Evolutionary conservation across 2,113 vertebrate genomes (phyloP).

Genomic region (Balaeniceps rex): DNA sequence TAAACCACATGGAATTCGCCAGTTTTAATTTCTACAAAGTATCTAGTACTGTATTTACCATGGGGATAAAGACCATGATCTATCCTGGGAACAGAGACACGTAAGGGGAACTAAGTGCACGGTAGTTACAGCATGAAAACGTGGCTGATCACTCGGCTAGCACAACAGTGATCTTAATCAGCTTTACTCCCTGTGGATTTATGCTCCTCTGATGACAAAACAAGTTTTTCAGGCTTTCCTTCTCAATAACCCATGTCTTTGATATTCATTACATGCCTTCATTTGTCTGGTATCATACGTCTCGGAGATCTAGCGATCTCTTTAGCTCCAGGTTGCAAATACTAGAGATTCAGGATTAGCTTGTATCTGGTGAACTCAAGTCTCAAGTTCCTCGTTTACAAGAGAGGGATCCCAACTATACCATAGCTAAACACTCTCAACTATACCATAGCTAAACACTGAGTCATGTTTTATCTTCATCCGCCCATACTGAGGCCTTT

Average conservation of each 20-base stretch:
- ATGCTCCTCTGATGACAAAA: not conserved
- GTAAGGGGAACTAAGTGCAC: not conserved
- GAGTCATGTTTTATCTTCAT: not conserved
- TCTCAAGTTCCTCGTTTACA: not conserved
- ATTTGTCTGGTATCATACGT: not conserved
- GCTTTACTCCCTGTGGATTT: not conserved
- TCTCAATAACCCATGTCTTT: not conserved
- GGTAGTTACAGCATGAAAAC: not conserved
- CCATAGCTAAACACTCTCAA: not conserved
- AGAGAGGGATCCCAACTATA: not conserved
- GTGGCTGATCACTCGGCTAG: not conserved
- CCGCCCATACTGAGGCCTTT: not conserved
- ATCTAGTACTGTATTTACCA: not conserved
- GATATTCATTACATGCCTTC: not conserved
- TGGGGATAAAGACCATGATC: not conserved
- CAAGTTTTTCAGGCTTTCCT: not conserved
- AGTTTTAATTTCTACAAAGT: not conserved
- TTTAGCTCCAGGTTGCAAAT: not conserved
- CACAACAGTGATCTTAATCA: not conserved
- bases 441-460: not conserved
- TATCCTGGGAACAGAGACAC: not conserved
- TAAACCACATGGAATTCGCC: constrained; percentile 40
- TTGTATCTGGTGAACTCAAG: not conserved
- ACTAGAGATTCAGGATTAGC: not conserved
- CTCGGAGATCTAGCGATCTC: not conserved